A percentile compares a stretch with the other conserved stretches of the same genome.
Evolutionary conservation across 2,888 invertebrate species (phyloP).

Genomic region (Spodoptera littoralis): DNA sequence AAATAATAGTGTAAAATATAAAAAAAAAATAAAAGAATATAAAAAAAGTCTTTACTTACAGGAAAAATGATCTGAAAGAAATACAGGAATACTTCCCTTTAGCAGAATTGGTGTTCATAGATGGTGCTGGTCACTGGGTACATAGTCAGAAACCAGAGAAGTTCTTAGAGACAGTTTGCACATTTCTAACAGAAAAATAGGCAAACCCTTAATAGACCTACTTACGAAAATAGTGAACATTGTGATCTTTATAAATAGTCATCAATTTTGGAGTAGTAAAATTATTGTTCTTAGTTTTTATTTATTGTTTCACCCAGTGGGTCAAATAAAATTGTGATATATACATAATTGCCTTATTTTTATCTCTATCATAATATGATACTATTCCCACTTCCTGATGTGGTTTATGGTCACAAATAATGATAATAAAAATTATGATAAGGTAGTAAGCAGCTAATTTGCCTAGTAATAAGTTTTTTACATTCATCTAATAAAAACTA

Average conservation of each 20-base stretch:
- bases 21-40: no score
- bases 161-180: slow-evolving; percentile 90
- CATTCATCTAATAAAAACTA: no score
- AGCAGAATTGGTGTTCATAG: slow-evolving; percentile 91
- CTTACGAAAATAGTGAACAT: no score
- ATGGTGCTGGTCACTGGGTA: slow-evolving; percentile 97
- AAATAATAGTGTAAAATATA: no score
- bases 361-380: slow-evolving; percentile 1
- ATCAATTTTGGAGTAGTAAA: slow-evolving; percentile 51
- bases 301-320: slow-evolving; percentile 45
- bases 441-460: no score
- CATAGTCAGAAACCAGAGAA: slow-evolving; percentile 96
- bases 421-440: no score
- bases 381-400: slow-evolving; percentile 20
- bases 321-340: slow-evolving; percentile 47
- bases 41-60: slow-evolving; percentile 54
- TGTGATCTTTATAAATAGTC: slow-evolving; percentile 30
- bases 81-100: slow-evolving; percentile 93
- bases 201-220: slow-evolving; percentile 5
- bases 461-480: no score
- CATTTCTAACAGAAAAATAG: slow-evolving; percentile 89
- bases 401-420: not conserved
- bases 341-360: slow-evolving; percentile 9
- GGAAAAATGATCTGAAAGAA: slow-evolving; percentile 88
- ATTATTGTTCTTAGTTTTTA: slow-evolving; percentile 44